Evolutionary conservation across 2,888 invertebrate genomes (phyloP).

Genomic region (Elysia crispata): DNA sequence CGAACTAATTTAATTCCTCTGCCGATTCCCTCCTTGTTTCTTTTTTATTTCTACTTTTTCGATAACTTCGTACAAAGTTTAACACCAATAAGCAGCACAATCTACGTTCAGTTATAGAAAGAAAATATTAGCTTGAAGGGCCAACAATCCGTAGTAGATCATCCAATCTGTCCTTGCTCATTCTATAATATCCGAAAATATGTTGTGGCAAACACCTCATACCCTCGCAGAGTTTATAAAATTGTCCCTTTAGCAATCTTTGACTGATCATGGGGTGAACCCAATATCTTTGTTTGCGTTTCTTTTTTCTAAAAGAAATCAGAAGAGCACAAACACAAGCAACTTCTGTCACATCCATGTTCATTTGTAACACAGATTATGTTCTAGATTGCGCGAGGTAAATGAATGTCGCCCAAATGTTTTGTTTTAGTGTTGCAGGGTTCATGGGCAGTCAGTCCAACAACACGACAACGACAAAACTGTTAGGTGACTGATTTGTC

Average conservation of each 20-base stretch:
- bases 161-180: too few relatives aligned
- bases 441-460: not conserved
- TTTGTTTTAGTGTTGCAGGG: not conserved
- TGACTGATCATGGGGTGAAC: not conserved
- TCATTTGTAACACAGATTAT: not conserved
- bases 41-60: too few relatives aligned
- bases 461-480: constrained; percentile 1
- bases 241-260: constrained; percentile 1
- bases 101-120: too few relatives aligned
- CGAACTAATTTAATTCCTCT: too few relatives aligned
- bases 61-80: too few relatives aligned
- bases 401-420: not conserved
- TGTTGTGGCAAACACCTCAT: too few relatives aligned
- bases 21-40: too few relatives aligned
- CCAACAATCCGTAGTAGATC: too few relatives aligned
- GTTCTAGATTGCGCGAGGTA: constrained; percentile 3
- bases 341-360: constrained; percentile 21
- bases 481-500: not conserved
- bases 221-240: not conserved
- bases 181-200: too few relatives aligned
- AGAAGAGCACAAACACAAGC: constrained; percentile 6
- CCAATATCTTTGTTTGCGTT: not conserved
- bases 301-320: constrained; percentile 7
- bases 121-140: too few relatives aligned
- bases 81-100: too few relatives aligned